Evolutionary conservation across 2,888 invertebrate species (phyloP).

Genomic region (Elgonia sp.): DNA sequence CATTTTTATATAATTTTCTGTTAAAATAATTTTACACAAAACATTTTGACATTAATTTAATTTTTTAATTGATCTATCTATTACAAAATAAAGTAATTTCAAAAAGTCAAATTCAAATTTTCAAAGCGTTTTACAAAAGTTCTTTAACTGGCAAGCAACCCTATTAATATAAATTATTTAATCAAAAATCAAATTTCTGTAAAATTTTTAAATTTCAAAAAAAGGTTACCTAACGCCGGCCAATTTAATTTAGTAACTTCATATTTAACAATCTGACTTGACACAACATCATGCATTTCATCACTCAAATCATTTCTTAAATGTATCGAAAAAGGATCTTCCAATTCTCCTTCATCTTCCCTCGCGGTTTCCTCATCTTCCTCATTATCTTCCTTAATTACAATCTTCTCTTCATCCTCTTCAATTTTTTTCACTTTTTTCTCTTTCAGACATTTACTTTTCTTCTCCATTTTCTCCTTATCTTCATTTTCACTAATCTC

Average conservation of each 20-base stretch:
- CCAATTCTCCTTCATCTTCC: constrained; percentile 84
- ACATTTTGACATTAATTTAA: too few relatives aligned
- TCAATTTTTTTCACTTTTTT: constrained; percentile 60
- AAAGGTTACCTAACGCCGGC: constrained; percentile 87
- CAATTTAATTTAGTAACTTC: constrained; percentile 88
- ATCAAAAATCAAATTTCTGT: too few relatives aligned
- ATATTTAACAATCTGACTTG: constrained; percentile 87
- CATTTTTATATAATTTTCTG: too few relatives aligned
- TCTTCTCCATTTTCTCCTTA: constrained; percentile 67
- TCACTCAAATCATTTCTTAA: constrained; percentile 90
- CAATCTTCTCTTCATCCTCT: constrained; percentile 28
- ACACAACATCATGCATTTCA: constrained; percentile 89
- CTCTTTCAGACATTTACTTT: constrained; percentile 44
- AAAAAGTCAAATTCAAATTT: too few relatives aligned
- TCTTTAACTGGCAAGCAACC: too few relatives aligned
- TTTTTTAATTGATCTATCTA: too few relatives aligned
- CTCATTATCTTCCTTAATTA: constrained; percentile 80
- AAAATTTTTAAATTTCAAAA: neutral
- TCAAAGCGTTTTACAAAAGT: too few relatives aligned
- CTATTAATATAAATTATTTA: too few relatives aligned
- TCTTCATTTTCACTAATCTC: constrained; percentile 58
- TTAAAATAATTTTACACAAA: too few relatives aligned
- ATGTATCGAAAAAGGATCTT: constrained; percentile 92
- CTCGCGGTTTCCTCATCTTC: constrained; percentile 85
- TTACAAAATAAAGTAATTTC: neutral